Evolutionary conservation across 2,888 invertebrate species (phyloP).

Genomic region (Cheilosia impressa): DNA sequence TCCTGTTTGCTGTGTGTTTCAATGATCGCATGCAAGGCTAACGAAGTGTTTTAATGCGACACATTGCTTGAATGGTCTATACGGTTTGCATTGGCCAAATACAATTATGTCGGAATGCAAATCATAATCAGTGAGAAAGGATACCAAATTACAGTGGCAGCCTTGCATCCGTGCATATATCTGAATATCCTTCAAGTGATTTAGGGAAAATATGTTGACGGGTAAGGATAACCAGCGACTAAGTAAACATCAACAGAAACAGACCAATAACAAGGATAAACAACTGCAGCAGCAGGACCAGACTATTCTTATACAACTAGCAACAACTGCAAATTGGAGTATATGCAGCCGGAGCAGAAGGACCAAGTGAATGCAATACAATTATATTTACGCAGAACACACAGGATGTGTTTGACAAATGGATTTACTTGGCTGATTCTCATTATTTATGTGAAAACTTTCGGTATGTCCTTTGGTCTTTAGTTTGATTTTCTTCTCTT

Average conservation of each 20-base stretch:
- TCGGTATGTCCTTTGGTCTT: conserved; percentile 69
- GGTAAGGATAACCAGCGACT: conserved; percentile 64
- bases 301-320: background rate
- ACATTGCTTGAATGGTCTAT: conserved; percentile 19
- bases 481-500: conserved; percentile 47
- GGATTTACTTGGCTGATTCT: conserved; percentile 74
- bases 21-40: conserved; percentile 45
- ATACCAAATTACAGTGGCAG: conserved; percentile 19
- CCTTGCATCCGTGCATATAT: conserved; percentile 18
- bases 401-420: conserved; percentile 76
- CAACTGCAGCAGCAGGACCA: conserved; percentile 47
- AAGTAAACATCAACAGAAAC: conserved; percentile 48
- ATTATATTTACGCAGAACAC: conserved; percentile 62
- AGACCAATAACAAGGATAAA: conserved; percentile 19
- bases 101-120: conserved; percentile 56
- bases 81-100: conserved; percentile 42
- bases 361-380: conserved; percentile 67
- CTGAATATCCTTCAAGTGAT: conserved; percentile 18
- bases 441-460: conserved; percentile 75
- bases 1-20: conserved; percentile 25
- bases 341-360: conserved; percentile 51
- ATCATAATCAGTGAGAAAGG: conserved; percentile 58
- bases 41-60: conserved; percentile 29
- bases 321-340: conserved; percentile 45
- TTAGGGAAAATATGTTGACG: conserved; percentile 66